phyloP scores from a whole-genome alignment of 2,888 invertebrate genomes.

The Drosophila setosimentum region DNA sequence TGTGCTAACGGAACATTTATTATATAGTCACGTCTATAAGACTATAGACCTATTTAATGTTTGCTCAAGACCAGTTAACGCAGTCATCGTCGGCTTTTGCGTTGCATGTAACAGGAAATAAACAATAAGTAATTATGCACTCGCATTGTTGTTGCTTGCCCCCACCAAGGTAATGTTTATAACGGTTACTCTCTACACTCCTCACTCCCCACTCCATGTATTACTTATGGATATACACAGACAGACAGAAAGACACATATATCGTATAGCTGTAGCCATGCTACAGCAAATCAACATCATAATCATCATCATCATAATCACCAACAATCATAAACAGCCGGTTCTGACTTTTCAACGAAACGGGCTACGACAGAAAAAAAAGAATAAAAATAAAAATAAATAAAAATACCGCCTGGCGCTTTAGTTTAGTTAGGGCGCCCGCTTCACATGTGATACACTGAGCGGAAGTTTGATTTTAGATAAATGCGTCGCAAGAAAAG shows the following conservation, averaged over 20 bases:
- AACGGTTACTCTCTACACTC: conserved; percentile 26
- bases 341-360: conserved; percentile 61
- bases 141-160: conserved; percentile 41
- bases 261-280: conserved; percentile 36
- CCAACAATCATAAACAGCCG: conserved; percentile 64
- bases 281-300: conserved; percentile 54
- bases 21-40: conserved; percentile 34
- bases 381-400: not conserved
- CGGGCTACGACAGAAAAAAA: conserved; percentile 23
- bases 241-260: conserved; percentile 3
- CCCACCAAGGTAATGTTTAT: conserved; percentile 56
- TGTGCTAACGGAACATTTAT: conserved; percentile 42
- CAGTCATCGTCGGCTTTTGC: conserved; percentile 41
- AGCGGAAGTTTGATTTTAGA: conserved; percentile 72
- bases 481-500: conserved; percentile 45
- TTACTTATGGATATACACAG: conserved; percentile 32
- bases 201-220: conserved; percentile 18
- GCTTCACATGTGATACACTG: conserved; percentile 54
- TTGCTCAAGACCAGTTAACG: conserved; percentile 50
- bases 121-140: conserved; percentile 74
- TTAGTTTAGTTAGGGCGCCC: conserved; percentile 1
- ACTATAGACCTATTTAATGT: conserved; percentile 52
- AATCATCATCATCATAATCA: conserved; percentile 39
- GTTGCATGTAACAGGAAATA: conserved; percentile 76
- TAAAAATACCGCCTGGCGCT: conserved; percentile 66